Conservation (phyloP, 2,797 vertebrate genomes). For the Notoglanidium macrostoma region DNA sequence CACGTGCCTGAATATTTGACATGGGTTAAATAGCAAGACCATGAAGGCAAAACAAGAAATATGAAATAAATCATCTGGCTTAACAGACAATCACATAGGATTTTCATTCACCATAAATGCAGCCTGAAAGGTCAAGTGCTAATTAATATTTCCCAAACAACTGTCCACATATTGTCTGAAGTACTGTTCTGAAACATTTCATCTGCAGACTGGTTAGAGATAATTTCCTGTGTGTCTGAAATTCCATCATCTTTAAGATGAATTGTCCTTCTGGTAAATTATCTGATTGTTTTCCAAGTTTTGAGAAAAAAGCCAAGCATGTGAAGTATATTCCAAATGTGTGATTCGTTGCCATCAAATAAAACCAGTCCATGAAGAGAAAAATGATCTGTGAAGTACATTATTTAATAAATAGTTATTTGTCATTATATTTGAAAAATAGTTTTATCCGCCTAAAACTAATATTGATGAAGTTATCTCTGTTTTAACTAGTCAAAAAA, state of each 20-base stretch:
- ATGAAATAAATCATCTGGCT: background rate
- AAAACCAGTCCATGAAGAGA: conserved; percentile 13
- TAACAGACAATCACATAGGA: conserved; percentile 1
- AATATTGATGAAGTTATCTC: background rate
- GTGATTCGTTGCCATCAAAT: conserved; percentile 18
- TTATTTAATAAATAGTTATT: background rate
- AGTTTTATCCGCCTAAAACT: background rate
- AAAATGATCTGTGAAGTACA: conserved; percentile 7
- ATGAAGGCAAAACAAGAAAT: conserved; percentile 11
- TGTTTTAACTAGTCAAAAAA: background rate
- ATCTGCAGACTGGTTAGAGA: conserved; percentile 32
- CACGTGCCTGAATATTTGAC: background rate
- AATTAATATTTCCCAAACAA: conserved; percentile 23
- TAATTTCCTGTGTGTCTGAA: conserved; percentile 45
- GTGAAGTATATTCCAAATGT: conserved; percentile 33
- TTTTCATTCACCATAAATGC: conserved; percentile 22
- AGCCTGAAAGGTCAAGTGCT: conserved; percentile 18
- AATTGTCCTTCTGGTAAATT: conserved; percentile 32
- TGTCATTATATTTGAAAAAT: conserved; percentile 11
- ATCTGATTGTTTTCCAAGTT: conserved; percentile 37
- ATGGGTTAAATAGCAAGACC: background rate
- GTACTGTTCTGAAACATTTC: conserved; percentile 37
- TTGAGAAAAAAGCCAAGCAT: conserved; percentile 14
- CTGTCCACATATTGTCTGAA: conserved; percentile 24
- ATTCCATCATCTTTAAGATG: conserved; percentile 41